Evolutionary conservation across 2,888 invertebrate species (phyloP).

Genomic region (Watsonalla cultraria): DNA sequence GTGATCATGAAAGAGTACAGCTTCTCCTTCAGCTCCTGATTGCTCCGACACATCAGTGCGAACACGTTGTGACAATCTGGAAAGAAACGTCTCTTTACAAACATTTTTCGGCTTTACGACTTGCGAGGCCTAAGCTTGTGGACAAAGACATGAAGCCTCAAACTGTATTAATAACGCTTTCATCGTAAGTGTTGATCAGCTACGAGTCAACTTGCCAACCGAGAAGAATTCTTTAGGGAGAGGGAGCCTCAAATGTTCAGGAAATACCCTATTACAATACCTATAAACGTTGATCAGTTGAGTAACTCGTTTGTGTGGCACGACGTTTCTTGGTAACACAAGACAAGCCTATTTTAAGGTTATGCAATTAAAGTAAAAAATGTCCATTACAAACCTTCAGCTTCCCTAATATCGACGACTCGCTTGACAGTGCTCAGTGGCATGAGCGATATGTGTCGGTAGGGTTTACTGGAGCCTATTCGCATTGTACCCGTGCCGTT

Average conservation of each 20-base stretch:
- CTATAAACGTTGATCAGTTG: not conserved
- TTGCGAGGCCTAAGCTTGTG: no score
- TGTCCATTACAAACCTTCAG: constrained; percentile 79
- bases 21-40: constrained; percentile 91
- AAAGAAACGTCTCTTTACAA: not conserved
- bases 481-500: constrained; percentile 79
- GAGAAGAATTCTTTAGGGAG: no score
- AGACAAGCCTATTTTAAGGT: no score
- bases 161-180: no score
- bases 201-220: no score
- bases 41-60: constrained; percentile 92
- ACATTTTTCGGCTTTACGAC: no score
- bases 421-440: constrained; percentile 92
- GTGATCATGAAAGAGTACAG: constrained; percentile 92
- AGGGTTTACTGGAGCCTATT: constrained; percentile 87
- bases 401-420: constrained; percentile 93
- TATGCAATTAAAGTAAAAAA: not conserved
- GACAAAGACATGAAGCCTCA: no score
- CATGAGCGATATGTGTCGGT: constrained; percentile 94
- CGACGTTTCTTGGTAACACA: not conserved
- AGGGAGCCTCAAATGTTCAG: no score
- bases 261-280: no score
- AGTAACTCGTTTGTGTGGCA: no score
- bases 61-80: constrained; percentile 93
- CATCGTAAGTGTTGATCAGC: no score